A percentile compares a stretch with the other conserved stretches of the same genome.
Evolutionary conservation across 2,888 invertebrate species (phyloP).

Genomic region (Drosophila subsilvestris): DNA sequence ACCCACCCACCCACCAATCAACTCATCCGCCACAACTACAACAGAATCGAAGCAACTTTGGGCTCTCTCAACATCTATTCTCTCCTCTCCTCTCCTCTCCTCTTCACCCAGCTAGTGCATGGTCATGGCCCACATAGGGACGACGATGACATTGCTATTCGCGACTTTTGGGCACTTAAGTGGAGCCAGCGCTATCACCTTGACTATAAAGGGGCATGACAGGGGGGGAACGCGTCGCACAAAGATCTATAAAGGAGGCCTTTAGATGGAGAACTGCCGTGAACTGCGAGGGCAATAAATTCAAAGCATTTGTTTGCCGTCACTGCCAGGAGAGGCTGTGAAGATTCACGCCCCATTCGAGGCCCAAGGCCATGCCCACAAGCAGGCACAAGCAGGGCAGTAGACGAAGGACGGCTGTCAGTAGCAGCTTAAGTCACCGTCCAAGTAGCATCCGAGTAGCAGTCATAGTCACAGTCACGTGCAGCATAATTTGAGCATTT

Average conservation of each 20-base stretch:
- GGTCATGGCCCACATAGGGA: conserved; percentile 33
- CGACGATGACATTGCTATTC: conserved; percentile 43
- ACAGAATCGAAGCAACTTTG: not conserved
- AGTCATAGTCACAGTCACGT: conserved; percentile 66
- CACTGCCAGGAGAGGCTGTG: conserved; percentile 60
- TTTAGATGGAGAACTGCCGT: conserved; percentile 42
- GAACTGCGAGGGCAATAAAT: conserved; percentile 66
- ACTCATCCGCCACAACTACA: conserved; percentile 1
- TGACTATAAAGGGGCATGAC: not conserved
- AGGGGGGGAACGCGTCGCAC: too few relatives aligned
- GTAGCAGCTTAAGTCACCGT: conserved; percentile 31
- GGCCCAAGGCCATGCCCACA: conserved; percentile 30
- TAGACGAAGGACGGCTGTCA: conserved; percentile 25
- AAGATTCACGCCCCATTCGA: conserved; percentile 44
- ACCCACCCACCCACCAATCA: conserved; percentile 28
- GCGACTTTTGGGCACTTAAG: conserved; percentile 41
- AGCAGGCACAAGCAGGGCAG: conserved; percentile 8
- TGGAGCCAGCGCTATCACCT: not conserved
- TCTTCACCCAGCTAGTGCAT: not conserved
- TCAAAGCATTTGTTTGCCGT: conserved; percentile 76
- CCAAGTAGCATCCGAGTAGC: conserved; percentile 5
- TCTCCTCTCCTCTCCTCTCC: not conserved
- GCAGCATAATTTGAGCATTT: conserved; percentile 74
- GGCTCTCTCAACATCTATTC: not conserved
- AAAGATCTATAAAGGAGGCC: not conserved